Evolutionary conservation across 2,113 vertebrate genomes (phyloP).

Genomic region (Peromyscus polionotus): DNA sequence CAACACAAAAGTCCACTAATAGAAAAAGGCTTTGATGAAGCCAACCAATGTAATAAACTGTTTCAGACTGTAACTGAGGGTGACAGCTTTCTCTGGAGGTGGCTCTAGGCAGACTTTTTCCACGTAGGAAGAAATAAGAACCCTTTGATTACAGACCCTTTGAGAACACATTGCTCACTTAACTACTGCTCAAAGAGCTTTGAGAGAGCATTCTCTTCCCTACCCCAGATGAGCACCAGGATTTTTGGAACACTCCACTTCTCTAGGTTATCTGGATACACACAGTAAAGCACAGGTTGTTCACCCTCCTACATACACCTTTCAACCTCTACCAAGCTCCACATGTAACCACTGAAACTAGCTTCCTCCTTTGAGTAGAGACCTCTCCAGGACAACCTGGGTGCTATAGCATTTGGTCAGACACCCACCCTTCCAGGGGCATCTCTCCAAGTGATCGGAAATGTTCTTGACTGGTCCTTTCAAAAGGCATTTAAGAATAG

Average conservation of each 20-base stretch:
- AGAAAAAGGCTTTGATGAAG: conserved; percentile 32
- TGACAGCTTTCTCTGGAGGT: background rate
- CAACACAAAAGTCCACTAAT: background rate
- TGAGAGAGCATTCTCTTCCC: background rate
- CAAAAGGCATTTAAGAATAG: background rate
- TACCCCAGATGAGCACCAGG: background rate
- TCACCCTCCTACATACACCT: background rate
- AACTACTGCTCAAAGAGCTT: conserved; percentile 25
- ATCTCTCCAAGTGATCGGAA: background rate
- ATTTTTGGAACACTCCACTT: conserved; percentile 42
- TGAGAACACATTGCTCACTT: conserved; percentile 69
- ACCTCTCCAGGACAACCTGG: background rate
- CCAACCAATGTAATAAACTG: conserved; percentile 32
- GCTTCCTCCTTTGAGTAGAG: background rate
- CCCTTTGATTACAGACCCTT: conserved; percentile 64
- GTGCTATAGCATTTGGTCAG: background rate
- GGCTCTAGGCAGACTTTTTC: conserved; percentile 23
- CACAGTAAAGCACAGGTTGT: background rate
- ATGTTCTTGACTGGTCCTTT: background rate
- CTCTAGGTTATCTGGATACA: background rate
- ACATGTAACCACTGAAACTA: background rate
- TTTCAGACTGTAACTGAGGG: background rate
- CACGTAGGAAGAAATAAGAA: conserved; percentile 53
- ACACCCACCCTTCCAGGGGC: conserved; percentile 17
- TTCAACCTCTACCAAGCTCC: background rate